Evolutionary conservation across 2,888 invertebrate species (phyloP).

Genomic region (Sabatieria punctata): DNA sequence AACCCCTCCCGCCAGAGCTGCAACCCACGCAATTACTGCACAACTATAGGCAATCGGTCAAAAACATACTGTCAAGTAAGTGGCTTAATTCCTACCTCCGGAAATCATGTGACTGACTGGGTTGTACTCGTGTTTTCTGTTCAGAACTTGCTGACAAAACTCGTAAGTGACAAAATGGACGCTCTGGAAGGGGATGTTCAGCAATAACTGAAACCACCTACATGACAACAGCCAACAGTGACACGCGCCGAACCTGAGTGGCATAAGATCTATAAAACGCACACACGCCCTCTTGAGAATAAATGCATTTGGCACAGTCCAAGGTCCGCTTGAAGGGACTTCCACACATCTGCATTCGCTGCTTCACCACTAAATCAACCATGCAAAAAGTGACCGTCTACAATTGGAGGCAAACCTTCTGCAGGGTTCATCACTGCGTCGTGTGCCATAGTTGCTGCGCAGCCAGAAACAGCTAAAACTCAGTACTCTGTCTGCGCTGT

Average conservation of each 20-base stretch:
- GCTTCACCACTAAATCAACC: constrained; percentile 57
- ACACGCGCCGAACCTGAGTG: constrained; percentile 47
- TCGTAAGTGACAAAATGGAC: constrained; percentile 84
- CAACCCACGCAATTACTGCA: no score
- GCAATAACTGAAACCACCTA: constrained; percentile 55
- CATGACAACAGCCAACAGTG: no score
- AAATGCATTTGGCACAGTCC: constrained; percentile 60
- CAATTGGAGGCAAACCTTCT: constrained; percentile 64
- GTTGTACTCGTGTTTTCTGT: constrained; percentile 62
- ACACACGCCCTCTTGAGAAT: constrained; percentile 57
- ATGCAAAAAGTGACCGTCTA: constrained; percentile 3
- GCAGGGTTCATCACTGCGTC: constrained; percentile 97
- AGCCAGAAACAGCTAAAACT: constrained; percentile 61
- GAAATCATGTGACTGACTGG: constrained; percentile 56
- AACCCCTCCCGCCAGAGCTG: constrained; percentile 62
- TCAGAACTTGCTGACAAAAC: constrained; percentile 41
- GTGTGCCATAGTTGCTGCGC: constrained; percentile 78
- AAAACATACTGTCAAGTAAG: no score
- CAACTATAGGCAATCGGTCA: no score
- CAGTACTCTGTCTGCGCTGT: no score
- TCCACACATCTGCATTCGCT: constrained; percentile 91
- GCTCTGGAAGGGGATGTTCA: constrained; percentile 96
- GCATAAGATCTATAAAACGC: constrained; percentile 87
- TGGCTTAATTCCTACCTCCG: constrained; percentile 29
- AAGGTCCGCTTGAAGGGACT: constrained; percentile 76